Conservation (phyloP, 2,888 invertebrate species). For the Volucella bombylans region DNA sequence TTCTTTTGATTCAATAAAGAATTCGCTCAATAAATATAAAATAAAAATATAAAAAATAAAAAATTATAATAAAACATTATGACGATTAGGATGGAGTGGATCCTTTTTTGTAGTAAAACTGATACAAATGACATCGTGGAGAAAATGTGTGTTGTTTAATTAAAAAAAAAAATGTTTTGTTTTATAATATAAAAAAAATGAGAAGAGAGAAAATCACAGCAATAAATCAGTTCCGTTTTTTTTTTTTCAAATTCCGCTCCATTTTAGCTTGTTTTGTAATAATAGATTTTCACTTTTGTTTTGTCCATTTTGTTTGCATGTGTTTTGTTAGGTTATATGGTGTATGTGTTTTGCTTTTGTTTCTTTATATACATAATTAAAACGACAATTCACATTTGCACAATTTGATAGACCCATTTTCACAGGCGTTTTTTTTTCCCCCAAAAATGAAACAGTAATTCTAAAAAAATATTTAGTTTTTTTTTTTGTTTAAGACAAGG, state of each 20-base stretch:
- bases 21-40: constrained; percentile 68
- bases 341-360: constrained; percentile 41
- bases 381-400: constrained; percentile 50
- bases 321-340: constrained; percentile 38
- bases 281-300: constrained; percentile 64
- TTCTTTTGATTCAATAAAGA: constrained; percentile 39
- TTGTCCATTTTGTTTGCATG: constrained; percentile 49
- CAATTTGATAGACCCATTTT: constrained; percentile 42
- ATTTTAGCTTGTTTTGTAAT: constrained; percentile 66
- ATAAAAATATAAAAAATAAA: constrained; percentile 35
- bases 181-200: constrained; percentile 53
- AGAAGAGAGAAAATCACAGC: constrained; percentile 81
- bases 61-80: constrained; percentile 33
- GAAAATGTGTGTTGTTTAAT: constrained; percentile 46
- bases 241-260: constrained; percentile 76
- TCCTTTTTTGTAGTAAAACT: constrained; percentile 47
- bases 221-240: constrained; percentile 81
- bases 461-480: constrained; percentile 49
- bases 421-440: constrained; percentile 19
- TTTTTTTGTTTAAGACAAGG: constrained; percentile 29
- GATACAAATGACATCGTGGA: constrained; percentile 64
- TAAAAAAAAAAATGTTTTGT: constrained; percentile 50
- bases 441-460: constrained; percentile 67
- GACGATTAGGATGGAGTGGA: constrained; percentile 59
- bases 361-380: constrained; percentile 33